Percentiles rank a stretch among this genome's conserved stretches.
Evolutionary conservation across 2,797 vertebrate species (phyloP).

Genomic region (Graptemys geographica): DNA sequence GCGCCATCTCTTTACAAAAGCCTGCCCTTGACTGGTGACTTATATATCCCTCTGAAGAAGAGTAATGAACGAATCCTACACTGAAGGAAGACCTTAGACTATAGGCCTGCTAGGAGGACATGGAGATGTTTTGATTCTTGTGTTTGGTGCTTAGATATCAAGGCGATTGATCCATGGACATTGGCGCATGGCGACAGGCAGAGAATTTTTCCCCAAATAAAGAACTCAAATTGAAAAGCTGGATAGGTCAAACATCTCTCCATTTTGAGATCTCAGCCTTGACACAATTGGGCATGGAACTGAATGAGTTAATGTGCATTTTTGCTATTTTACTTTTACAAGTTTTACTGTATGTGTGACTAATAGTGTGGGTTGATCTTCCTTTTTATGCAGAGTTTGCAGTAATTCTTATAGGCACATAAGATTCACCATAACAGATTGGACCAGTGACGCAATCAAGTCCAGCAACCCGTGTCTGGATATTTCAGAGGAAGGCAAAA

Average conservation of each 20-base stretch:
- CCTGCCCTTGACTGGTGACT: background rate
- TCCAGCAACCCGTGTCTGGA: background rate
- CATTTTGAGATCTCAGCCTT: background rate
- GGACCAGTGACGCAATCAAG: background rate
- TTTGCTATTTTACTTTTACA: background rate
- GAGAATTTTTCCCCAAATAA: background rate
- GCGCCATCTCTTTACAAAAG: background rate
- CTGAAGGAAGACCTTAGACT: background rate
- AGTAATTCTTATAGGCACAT: background rate
- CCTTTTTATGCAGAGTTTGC: constrained; percentile 42
- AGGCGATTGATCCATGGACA: background rate
- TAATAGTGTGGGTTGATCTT: constrained; percentile 45
- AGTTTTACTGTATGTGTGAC: constrained; percentile 53
- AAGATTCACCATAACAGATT: constrained; percentile 5
- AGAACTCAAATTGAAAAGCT: background rate
- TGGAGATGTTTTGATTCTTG: background rate
- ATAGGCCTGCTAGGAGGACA: background rate
- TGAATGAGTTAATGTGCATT: constrained; percentile 43
- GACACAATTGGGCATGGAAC: background rate
- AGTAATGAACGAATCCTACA: accelerated
- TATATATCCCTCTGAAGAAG: background rate
- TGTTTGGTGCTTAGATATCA: background rate
- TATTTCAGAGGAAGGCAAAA: constrained; percentile 47
- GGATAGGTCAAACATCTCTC: background rate
- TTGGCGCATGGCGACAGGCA: background rate